Evolutionary conservation across 2,113 vertebrate genomes (phyloP).

Genomic region (Cyprinodon brontotheroides): DNA sequence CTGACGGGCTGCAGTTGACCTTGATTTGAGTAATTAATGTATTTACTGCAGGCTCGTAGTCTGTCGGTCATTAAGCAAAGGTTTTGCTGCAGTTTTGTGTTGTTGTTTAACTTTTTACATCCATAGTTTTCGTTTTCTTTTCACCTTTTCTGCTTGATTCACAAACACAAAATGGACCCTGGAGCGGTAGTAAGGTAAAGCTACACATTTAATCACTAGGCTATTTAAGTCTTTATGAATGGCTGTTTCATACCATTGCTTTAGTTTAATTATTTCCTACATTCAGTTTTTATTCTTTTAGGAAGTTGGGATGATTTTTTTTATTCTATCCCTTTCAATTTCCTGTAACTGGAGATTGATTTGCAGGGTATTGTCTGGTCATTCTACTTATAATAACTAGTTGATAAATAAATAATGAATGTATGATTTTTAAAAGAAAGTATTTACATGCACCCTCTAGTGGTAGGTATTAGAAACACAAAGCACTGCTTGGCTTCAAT

Average conservation of each 20-base stretch:
- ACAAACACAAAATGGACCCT: constrained; percentile 39
- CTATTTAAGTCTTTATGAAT: constrained; percentile 34
- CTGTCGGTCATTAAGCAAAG: constrained; percentile 58
- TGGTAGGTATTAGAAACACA: not conserved
- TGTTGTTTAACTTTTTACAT: constrained; percentile 28
- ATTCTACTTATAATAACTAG: not conserved
- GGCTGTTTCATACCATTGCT: constrained; percentile 22
- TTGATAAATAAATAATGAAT: not conserved
- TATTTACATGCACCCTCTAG: not conserved
- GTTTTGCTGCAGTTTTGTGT: constrained; percentile 34
- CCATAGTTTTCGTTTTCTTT: constrained; percentile 41
- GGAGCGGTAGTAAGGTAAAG: constrained; percentile 27
- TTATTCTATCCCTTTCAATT: not conserved
- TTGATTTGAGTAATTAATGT: constrained; percentile 67
- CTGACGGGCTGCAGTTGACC: constrained; percentile 52
- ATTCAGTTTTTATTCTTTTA: not conserved
- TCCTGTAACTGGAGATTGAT: not conserved
- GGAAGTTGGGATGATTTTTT: not conserved
- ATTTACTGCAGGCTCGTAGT: constrained; percentile 58
- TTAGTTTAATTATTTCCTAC: not conserved
- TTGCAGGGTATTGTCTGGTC: not conserved
- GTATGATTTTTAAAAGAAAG: not conserved
- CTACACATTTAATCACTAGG: constrained; percentile 8
- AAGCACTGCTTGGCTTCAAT: no score
- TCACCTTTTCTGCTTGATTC: constrained; percentile 43